A percentile compares a stretch with the other conserved stretches of the same genome.
These are phyloP conservation scores for Adelges cooleyi DNA, from an alignment of 1,140 invertebrate genomes.

Conservation along the genomic window DNA sequence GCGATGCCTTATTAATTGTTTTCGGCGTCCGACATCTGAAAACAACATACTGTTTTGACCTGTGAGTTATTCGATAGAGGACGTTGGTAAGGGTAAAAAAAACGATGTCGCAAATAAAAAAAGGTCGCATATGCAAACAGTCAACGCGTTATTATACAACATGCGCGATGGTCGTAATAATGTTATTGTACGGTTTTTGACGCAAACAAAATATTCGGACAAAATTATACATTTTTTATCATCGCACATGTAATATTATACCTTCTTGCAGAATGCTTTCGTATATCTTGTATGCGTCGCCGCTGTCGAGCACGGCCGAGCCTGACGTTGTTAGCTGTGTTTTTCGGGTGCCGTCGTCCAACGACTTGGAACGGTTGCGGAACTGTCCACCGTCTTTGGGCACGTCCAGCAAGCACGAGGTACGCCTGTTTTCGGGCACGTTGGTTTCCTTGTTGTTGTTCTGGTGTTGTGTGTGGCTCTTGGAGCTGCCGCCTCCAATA, in stretches of 20 bases:
- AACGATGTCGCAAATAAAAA: no score
- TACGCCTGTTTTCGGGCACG: not conserved
- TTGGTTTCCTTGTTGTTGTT: slow-evolving; percentile 13
- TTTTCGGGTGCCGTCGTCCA: slow-evolving; percentile 48
- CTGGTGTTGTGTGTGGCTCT: not conserved
- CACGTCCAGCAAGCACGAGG: slow-evolving; percentile 32
- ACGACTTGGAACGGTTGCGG: slow-evolving; percentile 58
- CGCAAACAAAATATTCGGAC: no score
- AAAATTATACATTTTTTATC: no score
- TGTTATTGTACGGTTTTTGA: no score
- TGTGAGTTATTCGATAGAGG: no score
- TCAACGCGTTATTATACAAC: no score
- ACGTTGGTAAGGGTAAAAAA: no score
- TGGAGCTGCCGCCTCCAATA: not conserved
- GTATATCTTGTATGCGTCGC: slow-evolving; percentile 66
- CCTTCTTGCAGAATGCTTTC: slow-evolving; percentile 69
- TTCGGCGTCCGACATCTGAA: no score
- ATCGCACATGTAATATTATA: slow-evolving; percentile 11
- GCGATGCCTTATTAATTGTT: no score
- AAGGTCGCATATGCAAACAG: no score
- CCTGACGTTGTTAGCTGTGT: slow-evolving; percentile 38
- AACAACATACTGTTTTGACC: no score
- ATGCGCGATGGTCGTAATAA: no score
- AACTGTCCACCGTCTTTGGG: slow-evolving; percentile 46
- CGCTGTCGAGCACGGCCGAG: slow-evolving; percentile 52